Conservation (phyloP, 2,113 vertebrate genomes). For the Semicossyphus pulcher region DNA sequence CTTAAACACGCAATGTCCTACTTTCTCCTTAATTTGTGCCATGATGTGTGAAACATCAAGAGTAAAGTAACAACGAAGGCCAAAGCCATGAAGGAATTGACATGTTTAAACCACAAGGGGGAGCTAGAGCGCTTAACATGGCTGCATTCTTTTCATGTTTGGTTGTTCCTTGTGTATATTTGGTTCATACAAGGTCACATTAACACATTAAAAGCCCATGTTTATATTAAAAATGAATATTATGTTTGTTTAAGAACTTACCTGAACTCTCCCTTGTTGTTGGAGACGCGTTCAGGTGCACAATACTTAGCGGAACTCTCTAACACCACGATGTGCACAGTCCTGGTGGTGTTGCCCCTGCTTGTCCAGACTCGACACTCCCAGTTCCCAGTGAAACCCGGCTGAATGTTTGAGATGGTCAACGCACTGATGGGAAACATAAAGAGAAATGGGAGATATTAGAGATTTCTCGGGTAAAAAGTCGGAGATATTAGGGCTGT, state of each 20-base stretch:
- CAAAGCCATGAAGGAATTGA: not conserved
- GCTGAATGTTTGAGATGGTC: constrained; percentile 98
- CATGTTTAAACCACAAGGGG: constrained; percentile 72
- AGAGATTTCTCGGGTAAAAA: not conserved
- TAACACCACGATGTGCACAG: constrained; percentile 93
- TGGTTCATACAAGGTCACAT: not conserved
- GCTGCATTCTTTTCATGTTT: not conserved
- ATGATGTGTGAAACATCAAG: not conserved
- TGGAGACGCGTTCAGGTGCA: constrained; percentile 90
- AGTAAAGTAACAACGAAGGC: not conserved
- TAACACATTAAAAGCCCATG: not conserved
- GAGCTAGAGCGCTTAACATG: constrained; percentile 25
- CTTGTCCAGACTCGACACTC: constrained; percentile 94
- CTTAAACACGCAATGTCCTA: not conserved
- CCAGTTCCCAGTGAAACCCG: constrained; percentile 96
- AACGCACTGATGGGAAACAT: constrained; percentile 83
- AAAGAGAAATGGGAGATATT: no score
- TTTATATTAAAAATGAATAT: no score
- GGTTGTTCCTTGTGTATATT: no score
- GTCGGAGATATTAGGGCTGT: not conserved
- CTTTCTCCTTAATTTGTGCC: not conserved
- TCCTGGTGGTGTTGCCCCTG: constrained; percentile 94
- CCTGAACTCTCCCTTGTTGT: constrained; percentile 99
- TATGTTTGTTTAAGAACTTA: constrained; percentile 71
- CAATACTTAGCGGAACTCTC: constrained; percentile 97